Conservation (phyloP, 2,797 vertebrate genomes). For the Trichosurus vulpecula region DNA sequence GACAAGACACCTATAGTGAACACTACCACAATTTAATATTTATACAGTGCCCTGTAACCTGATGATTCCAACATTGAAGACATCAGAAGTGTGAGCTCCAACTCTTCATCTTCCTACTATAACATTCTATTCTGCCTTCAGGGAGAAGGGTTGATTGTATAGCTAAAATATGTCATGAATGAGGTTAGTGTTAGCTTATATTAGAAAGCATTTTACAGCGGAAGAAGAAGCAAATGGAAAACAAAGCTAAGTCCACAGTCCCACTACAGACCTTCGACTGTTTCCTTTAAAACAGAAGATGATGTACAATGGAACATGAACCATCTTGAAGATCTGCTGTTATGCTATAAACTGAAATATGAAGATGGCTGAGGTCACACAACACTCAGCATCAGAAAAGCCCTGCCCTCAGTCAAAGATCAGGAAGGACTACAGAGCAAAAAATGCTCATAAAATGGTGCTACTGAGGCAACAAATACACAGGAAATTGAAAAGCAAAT, state of each 20-base stretch:
- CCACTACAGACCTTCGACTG: neutral
- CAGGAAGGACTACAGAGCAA: neutral
- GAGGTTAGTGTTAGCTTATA: neutral
- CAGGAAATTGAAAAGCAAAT: constrained; percentile 15
- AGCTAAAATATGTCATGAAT: constrained; percentile 18
- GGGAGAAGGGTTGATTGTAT: neutral
- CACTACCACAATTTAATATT: neutral
- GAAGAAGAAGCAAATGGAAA: neutral
- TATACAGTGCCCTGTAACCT: constrained; percentile 31
- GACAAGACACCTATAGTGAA: constrained; percentile 21
- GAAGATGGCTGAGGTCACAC: neutral
- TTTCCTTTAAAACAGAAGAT: neutral
- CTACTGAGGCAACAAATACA: neutral
- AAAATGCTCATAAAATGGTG: constrained; percentile 23
- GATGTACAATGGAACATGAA: constrained; percentile 11
- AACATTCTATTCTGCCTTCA: no score
- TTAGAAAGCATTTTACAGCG: neutral
- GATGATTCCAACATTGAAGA: constrained; percentile 51
- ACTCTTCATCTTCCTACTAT: neutral
- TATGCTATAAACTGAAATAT: neutral
- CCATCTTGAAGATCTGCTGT: neutral
- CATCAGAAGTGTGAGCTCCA: constrained; percentile 23
- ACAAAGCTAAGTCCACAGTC: constrained; percentile 9
- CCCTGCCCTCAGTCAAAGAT: neutral
- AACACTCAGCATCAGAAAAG: neutral